A percentile compares a stretch with the other conserved stretches of the same genome.
Conservation (phyloP, 2,888 invertebrate species). For the Myathropa florea region DNA sequence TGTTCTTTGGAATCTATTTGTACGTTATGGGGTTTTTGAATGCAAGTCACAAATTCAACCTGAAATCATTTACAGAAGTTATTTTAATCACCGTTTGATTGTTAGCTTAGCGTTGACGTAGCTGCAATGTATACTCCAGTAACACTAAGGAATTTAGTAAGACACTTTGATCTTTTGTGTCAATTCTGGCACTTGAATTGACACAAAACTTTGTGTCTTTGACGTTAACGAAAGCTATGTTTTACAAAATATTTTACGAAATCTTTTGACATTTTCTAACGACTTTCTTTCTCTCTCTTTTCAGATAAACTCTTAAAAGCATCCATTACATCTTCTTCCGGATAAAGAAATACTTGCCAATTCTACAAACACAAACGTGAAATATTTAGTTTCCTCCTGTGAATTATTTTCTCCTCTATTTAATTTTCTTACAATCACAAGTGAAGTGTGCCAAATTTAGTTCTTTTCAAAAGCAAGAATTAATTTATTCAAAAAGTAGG, state of each 20-base stretch:
- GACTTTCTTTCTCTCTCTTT: background rate
- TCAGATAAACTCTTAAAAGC: constrained; percentile 26
- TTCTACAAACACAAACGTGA: background rate
- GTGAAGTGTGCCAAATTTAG: background rate
- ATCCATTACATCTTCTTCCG: constrained; percentile 19
- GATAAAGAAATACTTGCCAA: constrained; percentile 31
- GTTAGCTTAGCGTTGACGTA: too few relatives aligned
- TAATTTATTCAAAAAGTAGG: background rate
- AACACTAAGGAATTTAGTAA: too few relatives aligned
- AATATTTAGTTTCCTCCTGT: background rate
- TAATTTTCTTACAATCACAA: background rate
- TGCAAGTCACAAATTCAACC: too few relatives aligned
- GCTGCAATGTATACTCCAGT: too few relatives aligned
- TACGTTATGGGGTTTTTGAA: too few relatives aligned
- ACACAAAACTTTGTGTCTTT: too few relatives aligned
- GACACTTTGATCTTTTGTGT: too few relatives aligned
- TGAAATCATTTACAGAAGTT: too few relatives aligned
- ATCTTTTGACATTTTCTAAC: background rate
- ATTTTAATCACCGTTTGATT: too few relatives aligned
- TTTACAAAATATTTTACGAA: background rate
- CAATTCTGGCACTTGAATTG: too few relatives aligned
- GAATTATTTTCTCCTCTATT: background rate
- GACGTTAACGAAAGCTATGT: too few relatives aligned
- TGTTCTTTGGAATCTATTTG: too few relatives aligned
- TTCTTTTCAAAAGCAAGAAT: background rate